phyloP scores from a whole-genome alignment of 35 echinoderm and acorn worm species.

The Heliocidaris tuberculata region DNA sequence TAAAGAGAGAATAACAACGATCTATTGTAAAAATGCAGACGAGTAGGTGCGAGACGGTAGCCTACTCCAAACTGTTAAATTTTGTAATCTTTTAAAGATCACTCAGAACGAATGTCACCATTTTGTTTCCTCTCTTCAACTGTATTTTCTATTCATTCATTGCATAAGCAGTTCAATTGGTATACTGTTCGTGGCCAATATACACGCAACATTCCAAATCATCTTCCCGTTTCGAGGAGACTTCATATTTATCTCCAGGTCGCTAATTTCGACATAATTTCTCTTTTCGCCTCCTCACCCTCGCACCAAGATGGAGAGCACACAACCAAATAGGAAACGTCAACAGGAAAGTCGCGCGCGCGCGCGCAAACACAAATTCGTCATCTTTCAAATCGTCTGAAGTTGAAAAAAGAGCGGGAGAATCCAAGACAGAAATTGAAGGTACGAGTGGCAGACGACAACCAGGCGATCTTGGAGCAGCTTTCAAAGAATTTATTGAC shows the following conservation, averaged over 20 bases:
- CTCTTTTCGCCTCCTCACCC: background rate
- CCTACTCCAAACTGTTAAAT: too few relatives aligned
- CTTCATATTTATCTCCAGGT: background rate
- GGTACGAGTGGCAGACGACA: background rate
- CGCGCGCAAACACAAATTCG: conserved; percentile 34
- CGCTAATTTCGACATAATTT: conserved; percentile 31
- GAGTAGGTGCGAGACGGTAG: too few relatives aligned
- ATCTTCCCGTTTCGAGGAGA: background rate
- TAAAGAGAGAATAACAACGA: too few relatives aligned
- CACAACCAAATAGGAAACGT: conserved; percentile 26
- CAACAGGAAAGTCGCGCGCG: conserved; percentile 19
- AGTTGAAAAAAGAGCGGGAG: background rate
- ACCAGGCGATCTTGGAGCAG: background rate
- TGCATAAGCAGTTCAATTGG: background rate
- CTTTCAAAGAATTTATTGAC: background rate
- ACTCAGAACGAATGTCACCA: too few relatives aligned
- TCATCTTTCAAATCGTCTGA: background rate
- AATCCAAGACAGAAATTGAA: background rate
- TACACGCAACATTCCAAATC: background rate
- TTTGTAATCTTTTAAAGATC: too few relatives aligned
- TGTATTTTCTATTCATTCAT: background rate
- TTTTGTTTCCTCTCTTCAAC: background rate
- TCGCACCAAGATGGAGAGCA: background rate
- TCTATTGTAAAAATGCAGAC: too few relatives aligned
- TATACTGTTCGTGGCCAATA: background rate